Base-by-base conservation (phyloP, 2,113 vertebrate species). In the Neotoma lepida region DNA sequence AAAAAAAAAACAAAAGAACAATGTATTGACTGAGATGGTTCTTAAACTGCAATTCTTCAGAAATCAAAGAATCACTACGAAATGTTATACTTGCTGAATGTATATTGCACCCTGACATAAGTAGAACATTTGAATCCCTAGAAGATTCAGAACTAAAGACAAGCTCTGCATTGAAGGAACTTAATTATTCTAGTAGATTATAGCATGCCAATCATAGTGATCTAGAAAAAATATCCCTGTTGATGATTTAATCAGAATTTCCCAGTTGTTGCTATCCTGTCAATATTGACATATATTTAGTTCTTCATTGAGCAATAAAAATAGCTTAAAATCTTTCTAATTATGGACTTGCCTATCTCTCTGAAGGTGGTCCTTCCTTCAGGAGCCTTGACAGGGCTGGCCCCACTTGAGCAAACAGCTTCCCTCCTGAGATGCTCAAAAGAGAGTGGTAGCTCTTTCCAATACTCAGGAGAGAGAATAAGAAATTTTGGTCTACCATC, bases 211-310 rank as follows among this genome's bases (percentile, higher is more conserved):
- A 20, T 61, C 73, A 92, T 5, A 91, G 3, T 61, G 74, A 76
- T 68, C 15, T 86, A 85, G 28, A 15, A 4, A 63, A 54, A 66
- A 30, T 51, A 84, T 26, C 35, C 81, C 15, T 94, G 26, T 66
- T 84, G 41, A 84, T 86, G 24, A 89, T 89, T 71, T 89, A 87
- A 71, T 64, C 51, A 85, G 28, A 93, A 85, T 90, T 63, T 82
- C 22, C n/a, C 15, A 87, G 44, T 93, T 63, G 49, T 93, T 54
- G 0, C 66, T 94, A 24, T 24, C 1, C 9, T 84, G 14, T 89
- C 44, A 70, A 7, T 81, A 77, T 33, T 87, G 84, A 89, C 35
- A 58, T 26, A 5, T 15, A 51, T 71, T 89, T 78, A 41, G 0
- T 82, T 93, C 82, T 96, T 74, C 6, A 6, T 49, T 93, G 26